Evolutionary conservation across 2,797 vertebrate species (phyloP), one percentile per base, ranked within the genome.

Genomic region (Thripadectes ignobilis): DNA sequence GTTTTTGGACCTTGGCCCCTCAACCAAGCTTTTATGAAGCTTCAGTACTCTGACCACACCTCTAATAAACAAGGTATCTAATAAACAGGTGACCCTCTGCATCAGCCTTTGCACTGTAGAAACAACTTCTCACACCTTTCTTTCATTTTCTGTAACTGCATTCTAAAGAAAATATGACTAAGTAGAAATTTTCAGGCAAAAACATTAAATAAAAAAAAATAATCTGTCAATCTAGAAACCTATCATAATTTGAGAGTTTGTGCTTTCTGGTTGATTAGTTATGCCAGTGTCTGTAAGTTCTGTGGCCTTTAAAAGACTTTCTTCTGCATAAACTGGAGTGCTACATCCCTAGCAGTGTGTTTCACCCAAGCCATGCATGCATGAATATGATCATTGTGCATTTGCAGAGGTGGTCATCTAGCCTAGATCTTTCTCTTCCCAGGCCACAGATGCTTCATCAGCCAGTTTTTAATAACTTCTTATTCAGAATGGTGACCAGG

Each of bases 281-380:
- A 36, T 30, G 13, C 19, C 48, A 71, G 26, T 54, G 55, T 77
- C 57, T 43, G 29, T 51, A 72, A 68, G 29, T 43, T 9, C 20
- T 69, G 41, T 3, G 23, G 45, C 11, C 18, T 80, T 68, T 6
- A 36, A 55, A 66, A 32, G 23, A 45, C 58, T 78, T 86, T 76
- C 16, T 16, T 61, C 14, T 32, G 30, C 46, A 41, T 45, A 24
- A 49, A 62, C 7, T 1, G 4, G 17, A 89, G 30, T 23, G 13
- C 23, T 30, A 2, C 26, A 41, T 11, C 1, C 4, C 57, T 29
- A 46, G 65, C 1, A 1, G 48, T 20, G 26, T 34, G 22, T 38
- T n/a, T 7, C 5, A 63, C 21, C 13, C 16, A 45, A 69, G 62
- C 23, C 24, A 7, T 12, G 10, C 19, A 10, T 12, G 8, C 7